Conservation (phyloP, 2,888 invertebrate species). For the Encarsia formosa region DNA sequence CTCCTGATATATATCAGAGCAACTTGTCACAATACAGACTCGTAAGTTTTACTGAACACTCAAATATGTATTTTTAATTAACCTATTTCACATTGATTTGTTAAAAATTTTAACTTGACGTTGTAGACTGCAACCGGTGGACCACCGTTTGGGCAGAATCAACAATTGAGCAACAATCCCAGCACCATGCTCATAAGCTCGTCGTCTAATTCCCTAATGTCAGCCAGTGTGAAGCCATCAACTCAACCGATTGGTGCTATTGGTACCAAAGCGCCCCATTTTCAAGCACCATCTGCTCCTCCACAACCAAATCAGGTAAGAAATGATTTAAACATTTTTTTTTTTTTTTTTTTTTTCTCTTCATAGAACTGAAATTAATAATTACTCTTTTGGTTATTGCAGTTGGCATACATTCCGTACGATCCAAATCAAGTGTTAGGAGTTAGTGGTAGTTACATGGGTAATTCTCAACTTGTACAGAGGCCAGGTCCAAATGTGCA, state of each 20-base stretch:
- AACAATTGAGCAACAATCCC: constrained; percentile 75
- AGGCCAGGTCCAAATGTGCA: constrained; percentile 56
- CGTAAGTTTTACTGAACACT: constrained; percentile 35
- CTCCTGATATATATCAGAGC: constrained; percentile 71
- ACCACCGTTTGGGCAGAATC: constrained; percentile 74
- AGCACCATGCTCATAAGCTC: constrained; percentile 85
- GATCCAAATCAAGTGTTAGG: constrained; percentile 57
- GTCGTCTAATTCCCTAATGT: constrained; percentile 84
- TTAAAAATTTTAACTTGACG: neutral
- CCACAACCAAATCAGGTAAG: constrained; percentile 54
- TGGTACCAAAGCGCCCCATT: constrained; percentile 62
- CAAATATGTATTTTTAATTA: neutral
- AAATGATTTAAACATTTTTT: neutral
- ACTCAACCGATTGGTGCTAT: constrained; percentile 81
- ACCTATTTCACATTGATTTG: neutral
- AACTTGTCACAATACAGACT: constrained; percentile 61
- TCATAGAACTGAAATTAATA: neutral
- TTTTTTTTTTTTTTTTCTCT: neutral
- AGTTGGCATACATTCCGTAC: constrained; percentile 60
- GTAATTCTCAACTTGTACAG: constrained; percentile 62
- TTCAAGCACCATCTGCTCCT: constrained; percentile 56
- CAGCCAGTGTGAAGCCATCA: constrained; percentile 78
- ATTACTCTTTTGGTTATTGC: constrained; percentile 27
- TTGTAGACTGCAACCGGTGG: constrained; percentile 51
- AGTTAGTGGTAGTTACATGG: constrained; percentile 58